Conservation (phyloP, 2,113 vertebrate species). For the Circaetus gallicus region DNA sequence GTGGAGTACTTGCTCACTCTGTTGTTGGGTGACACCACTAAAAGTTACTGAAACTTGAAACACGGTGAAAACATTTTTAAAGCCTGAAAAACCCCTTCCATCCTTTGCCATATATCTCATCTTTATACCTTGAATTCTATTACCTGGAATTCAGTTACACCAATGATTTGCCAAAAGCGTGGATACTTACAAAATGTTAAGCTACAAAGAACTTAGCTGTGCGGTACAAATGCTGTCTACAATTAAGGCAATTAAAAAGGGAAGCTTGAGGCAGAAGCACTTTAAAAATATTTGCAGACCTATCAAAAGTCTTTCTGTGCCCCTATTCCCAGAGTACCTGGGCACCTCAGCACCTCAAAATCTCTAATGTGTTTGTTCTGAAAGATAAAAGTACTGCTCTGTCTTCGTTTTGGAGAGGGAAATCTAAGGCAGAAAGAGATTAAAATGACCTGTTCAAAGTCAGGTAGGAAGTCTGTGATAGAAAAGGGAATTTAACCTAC, state of each 20-base stretch:
- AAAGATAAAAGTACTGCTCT: slow-evolving; percentile 27
- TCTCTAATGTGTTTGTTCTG: slow-evolving; percentile 26
- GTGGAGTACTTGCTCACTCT: not conserved
- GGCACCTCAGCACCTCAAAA: slow-evolving; percentile 23
- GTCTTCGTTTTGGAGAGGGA: not conserved
- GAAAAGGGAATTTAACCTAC: slow-evolving; percentile 17
- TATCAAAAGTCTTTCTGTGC: not conserved
- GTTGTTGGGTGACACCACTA: not conserved
- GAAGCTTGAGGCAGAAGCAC: slow-evolving; percentile 3
- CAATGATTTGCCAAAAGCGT: not conserved
- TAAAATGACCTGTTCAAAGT: slow-evolving; percentile 44
- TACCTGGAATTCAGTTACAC: not conserved
- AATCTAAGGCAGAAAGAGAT: slow-evolving; percentile 8
- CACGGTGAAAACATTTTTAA: not conserved
- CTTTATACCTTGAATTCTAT: slow-evolving; percentile 4
- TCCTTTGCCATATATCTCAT: not conserved
- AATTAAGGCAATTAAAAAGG: slow-evolving; percentile 39
- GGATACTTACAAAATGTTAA: not conserved
- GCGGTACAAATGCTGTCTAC: not conserved
- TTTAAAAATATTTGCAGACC: slow-evolving; percentile 48
- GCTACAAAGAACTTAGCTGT: not conserved
- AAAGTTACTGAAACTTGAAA: slow-evolving; percentile 4
- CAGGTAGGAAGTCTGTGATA: not conserved
- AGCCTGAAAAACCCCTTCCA: not conserved
- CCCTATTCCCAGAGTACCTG: not conserved